Percentiles rank a stretch among this genome's conserved stretches.
Conservation (phyloP, 2,797 vertebrate genomes). For the Poliocrania exsul region DNA sequence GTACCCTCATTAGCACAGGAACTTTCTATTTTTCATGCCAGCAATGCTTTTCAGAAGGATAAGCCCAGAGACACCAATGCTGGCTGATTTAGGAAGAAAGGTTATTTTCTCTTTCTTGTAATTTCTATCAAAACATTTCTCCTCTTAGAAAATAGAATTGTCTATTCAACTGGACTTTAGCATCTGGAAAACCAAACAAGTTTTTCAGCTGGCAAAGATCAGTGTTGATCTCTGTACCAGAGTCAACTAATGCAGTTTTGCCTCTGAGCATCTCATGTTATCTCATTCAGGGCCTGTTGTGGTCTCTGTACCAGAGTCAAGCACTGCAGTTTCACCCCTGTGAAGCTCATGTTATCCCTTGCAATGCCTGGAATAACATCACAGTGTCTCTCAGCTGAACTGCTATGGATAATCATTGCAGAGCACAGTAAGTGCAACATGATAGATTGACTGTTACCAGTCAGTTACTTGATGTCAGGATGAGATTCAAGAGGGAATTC, state of each 20-base stretch:
- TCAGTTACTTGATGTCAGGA: neutral
- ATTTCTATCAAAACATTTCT: neutral
- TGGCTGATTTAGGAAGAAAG: neutral
- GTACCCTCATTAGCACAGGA: neutral
- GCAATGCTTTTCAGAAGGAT: neutral
- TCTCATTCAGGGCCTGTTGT: neutral
- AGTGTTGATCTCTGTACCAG: neutral
- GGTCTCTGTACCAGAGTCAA: neutral
- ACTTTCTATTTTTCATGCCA: neutral
- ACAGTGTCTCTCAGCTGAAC: neutral
- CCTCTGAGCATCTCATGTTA: neutral
- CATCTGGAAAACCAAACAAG: neutral
- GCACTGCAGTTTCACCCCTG: neutral
- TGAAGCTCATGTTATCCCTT: neutral
- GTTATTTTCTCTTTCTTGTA: neutral
- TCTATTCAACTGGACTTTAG: neutral
- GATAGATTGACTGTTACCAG: neutral
- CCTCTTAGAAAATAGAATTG: neutral
- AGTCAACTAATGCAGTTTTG: neutral
- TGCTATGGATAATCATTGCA: neutral
- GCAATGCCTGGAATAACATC: neutral
- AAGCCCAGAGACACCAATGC: neutral
- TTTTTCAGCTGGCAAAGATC: neutral
- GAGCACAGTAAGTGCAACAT: accelerated
- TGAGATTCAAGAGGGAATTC: neutral